phyloP scores from a whole-genome alignment of 2,797 vertebrate species.

The Chloroceryle inda region DNA sequence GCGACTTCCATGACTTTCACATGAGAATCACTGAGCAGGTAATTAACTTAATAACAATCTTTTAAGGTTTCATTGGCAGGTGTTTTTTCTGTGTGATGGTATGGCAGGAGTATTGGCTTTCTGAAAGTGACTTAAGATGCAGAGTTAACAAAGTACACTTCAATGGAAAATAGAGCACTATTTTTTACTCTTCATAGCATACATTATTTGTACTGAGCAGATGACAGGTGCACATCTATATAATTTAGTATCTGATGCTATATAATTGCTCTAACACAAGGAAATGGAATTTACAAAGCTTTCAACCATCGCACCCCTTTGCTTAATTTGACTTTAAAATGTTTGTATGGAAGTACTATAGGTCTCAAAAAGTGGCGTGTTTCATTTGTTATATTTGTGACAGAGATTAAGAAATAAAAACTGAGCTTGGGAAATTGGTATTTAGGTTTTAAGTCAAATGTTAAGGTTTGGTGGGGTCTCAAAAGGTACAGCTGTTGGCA shows the following conservation, averaged over 20 bases:
- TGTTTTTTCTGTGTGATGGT: not conserved
- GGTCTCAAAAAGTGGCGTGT: not conserved
- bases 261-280: not conserved
- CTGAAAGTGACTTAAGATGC: not conserved
- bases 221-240: rapidly evolving
- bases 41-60: not conserved
- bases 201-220: not conserved
- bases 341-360: not conserved
- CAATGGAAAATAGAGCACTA: too few species aligned
- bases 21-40: constrained; percentile 99
- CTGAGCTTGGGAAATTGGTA: constrained; percentile 34
- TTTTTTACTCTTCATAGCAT: not conserved
- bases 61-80: not conserved
- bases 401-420: constrained; percentile 63
- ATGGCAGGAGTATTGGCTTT: not conserved
- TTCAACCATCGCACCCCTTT: rapidly evolving
- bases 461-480: not conserved
- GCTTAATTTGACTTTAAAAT: not conserved
- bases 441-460: constrained; percentile 44
- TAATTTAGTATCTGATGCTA: not conserved
- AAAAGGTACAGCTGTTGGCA: constrained; percentile 29
- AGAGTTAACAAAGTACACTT: not conserved
- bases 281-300: not conserved
- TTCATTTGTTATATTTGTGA: constrained; percentile 55
- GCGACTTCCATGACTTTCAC: constrained; percentile 98